Base-by-base conservation (phyloP, 2,888 invertebrate genomes). In the Alsophila aescularia region DNA sequence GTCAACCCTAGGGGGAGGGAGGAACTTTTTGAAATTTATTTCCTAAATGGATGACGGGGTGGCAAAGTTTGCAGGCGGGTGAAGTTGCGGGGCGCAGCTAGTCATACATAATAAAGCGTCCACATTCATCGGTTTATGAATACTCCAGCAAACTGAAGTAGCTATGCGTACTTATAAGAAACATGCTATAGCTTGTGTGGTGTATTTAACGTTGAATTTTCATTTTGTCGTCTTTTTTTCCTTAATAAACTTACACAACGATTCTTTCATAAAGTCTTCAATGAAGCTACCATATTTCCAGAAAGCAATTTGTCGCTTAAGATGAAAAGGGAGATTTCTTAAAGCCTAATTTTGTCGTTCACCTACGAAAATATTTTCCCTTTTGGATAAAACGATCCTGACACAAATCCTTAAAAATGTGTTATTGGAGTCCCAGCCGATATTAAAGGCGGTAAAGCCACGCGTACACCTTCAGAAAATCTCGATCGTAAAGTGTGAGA, bases 351-450 rank as follows among this genome's bases (percentile, higher is more conserved):
- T 74, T 68, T 64, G 59, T 66, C 75, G 72, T 73, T 74, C 70
- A 72, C 68, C 70, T 73, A 66, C 60, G 66, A 72, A 78, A 79
- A 80, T 73, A 78, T 79, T 76, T 76, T 74, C 71, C 72, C 70
- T 69, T 72, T 67, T 64, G 66, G 65, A 80, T 77, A 79, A 79
- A 81, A 78, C 73, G 77, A 74, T 77, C 70, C 68, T 62, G 70
- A 72, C 74, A 67, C 75, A 80, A 79, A 84, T 81, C 81, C 80
- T 79, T 77, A 80, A 83, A 81, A 79, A 81, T 81, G 74, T 77
- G 74, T 79, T 80, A 81, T 83, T 77, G 73, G 75, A 72, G 65
- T 67, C 64, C 62, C 54, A 31, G 59, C 66, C 66, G 68, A 75
- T 77, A 74, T 77, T 71, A 73, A 62, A 66, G 54, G 35, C 58